Evolutionary conservation across 2,113 vertebrate species (phyloP).

Genomic region (Mobula hypostoma): DNA sequence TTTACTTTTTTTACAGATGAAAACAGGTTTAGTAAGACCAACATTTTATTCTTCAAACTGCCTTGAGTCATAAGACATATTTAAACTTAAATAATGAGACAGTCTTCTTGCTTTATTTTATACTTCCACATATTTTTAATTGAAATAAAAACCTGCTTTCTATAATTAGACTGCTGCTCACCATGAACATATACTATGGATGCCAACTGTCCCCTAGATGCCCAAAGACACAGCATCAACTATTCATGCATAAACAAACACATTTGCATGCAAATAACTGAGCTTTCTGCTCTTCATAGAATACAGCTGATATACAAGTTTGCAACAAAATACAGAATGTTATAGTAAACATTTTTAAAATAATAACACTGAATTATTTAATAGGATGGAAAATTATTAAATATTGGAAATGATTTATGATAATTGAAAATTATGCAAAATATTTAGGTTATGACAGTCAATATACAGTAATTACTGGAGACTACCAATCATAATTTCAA

Average conservation of each 20-base stretch:
- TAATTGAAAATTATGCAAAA: neutral
- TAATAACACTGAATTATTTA: conserved; percentile 40
- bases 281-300: conserved; percentile 56
- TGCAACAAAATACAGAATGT: conserved; percentile 50
- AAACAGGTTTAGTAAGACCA: conserved; percentile 18
- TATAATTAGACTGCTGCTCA: conserved; percentile 33
- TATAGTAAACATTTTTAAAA: conserved; percentile 51
- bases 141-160: conserved; percentile 11
- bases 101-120: neutral
- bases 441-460: conserved; percentile 38
- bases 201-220: conserved; percentile 59
- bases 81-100: neutral
- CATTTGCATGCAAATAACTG: conserved; percentile 63
- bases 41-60: conserved; percentile 28
- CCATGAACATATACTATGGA: conserved; percentile 43
- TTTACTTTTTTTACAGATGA: conserved; percentile 32
- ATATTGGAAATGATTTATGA: conserved; percentile 41
- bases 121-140: neutral
- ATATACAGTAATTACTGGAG: conserved; percentile 59
- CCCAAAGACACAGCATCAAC: conserved; percentile 46
- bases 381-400: conserved; percentile 47
- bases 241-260: conserved; percentile 61
- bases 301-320: conserved; percentile 60
- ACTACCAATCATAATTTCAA: conserved; percentile 50
- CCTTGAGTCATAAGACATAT: neutral